phyloP scores from a whole-genome alignment of 2,888 invertebrate genomes.

The Agonum fuliginosum region DNA sequence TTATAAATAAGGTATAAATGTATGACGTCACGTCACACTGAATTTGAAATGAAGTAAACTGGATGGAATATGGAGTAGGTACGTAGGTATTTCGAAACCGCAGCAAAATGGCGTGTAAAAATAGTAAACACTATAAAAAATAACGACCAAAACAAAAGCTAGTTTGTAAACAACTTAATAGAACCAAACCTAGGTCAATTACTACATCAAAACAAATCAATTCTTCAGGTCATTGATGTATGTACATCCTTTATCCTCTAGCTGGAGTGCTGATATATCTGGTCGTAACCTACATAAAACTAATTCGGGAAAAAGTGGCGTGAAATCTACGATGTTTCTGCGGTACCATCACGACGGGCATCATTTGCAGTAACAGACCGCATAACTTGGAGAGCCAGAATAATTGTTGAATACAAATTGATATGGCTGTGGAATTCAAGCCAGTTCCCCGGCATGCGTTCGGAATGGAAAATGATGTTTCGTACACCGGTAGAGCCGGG shows the following conservation, averaged over 20 bases:
- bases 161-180: constrained; percentile 35
- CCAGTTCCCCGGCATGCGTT: constrained; percentile 53
- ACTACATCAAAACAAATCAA: constrained; percentile 6
- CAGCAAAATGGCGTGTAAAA: not conserved
- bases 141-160: constrained; percentile 1
- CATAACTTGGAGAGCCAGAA: constrained; percentile 53
- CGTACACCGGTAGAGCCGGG: constrained; percentile 22
- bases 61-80: too few species aligned
- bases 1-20: too few species aligned
- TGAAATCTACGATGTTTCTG: not conserved
- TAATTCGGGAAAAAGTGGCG: not conserved
- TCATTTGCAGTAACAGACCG: constrained; percentile 55
- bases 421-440: constrained; percentile 54
- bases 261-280: not conserved
- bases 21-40: too few species aligned
- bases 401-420: constrained; percentile 59
- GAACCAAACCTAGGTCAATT: not conserved
- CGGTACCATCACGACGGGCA: constrained; percentile 15
- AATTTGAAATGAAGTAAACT: too few species aligned
- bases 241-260: not conserved
- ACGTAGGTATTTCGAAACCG: not conserved
- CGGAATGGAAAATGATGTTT: constrained; percentile 59
- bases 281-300: not conserved
- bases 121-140: not conserved
- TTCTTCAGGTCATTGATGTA: not conserved